Conservation (phyloP, 2,888 invertebrate species). For the Anorthoa munda region DNA sequence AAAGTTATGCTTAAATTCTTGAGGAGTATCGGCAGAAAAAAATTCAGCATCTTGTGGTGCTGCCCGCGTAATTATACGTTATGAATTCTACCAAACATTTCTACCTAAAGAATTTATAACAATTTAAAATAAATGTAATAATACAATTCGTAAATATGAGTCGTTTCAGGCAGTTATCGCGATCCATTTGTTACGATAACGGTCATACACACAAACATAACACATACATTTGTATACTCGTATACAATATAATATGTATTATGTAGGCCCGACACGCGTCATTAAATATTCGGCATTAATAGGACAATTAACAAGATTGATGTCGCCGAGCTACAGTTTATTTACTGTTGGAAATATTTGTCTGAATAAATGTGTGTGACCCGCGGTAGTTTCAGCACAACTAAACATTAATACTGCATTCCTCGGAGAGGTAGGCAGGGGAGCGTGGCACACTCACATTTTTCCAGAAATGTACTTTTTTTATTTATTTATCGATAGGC, state of each 20-base stretch:
- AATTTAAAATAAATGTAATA: conserved; percentile 24
- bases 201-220: conserved; percentile 14
- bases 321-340: conserved; percentile 6
- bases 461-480: too few species aligned
- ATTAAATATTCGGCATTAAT: conserved; percentile 51
- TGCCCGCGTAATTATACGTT: background rate
- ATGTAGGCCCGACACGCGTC: conserved; percentile 17
- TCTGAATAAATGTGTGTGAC: background rate
- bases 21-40: background rate
- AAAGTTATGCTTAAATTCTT: too few species aligned
- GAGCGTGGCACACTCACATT: background rate
- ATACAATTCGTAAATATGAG: conserved; percentile 11
- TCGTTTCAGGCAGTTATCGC: conserved; percentile 26
- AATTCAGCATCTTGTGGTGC: background rate
- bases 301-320: conserved; percentile 52
- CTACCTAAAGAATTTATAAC: background rate
- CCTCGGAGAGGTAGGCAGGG: background rate
- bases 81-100: background rate
- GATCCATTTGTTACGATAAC: conserved; percentile 50
- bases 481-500: too few species aligned
- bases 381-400: background rate
- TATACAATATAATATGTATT: conserved; percentile 23
- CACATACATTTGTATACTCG: conserved; percentile 14
- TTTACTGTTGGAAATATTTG: conserved; percentile 7
- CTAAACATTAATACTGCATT: background rate